Evolutionary conservation across 2,888 invertebrate species (phyloP).

Genomic region (Microctonus aethiopoides): DNA sequence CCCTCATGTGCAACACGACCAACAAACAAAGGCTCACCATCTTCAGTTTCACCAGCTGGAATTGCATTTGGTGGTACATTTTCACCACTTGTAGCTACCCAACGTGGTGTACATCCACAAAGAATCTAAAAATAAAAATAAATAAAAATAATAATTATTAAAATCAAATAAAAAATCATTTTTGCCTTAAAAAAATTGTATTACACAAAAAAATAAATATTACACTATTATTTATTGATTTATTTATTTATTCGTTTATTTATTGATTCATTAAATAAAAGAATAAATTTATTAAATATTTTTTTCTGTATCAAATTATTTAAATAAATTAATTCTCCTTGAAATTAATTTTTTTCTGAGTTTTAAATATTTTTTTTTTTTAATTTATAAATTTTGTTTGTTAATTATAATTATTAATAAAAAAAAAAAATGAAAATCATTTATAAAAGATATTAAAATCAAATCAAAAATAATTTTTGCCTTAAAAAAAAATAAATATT

Average conservation of each 20-base stretch:
- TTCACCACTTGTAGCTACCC: conserved; percentile 74
- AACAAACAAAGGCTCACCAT: conserved; percentile 82
- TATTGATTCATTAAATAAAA: too few relatives aligned
- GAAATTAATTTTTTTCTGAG: too few relatives aligned
- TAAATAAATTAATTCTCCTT: too few relatives aligned
- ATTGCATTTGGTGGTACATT: conserved; percentile 80
- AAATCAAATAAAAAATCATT: neutral
- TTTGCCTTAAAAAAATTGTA: too few relatives aligned
- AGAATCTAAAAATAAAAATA: conserved; percentile 61
- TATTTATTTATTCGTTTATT: too few relatives aligned
- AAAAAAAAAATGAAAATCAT: neutral
- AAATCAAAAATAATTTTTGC: neutral
- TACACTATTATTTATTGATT: too few relatives aligned
- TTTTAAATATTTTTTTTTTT: neutral
- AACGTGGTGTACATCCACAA: conserved; percentile 62
- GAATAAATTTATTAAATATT: too few relatives aligned
- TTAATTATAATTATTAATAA: too few relatives aligned
- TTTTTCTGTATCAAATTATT: too few relatives aligned
- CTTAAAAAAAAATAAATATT: too few relatives aligned
- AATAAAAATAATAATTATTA: neutral
- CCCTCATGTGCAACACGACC: conserved; percentile 84
- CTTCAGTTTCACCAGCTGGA: conserved; percentile 78
- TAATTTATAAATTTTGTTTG: too few relatives aligned
- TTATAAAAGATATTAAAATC: neutral
- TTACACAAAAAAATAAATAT: too few relatives aligned